Conservation (phyloP, 2,888 invertebrate genomes). For the Spodoptera picta region DNA sequence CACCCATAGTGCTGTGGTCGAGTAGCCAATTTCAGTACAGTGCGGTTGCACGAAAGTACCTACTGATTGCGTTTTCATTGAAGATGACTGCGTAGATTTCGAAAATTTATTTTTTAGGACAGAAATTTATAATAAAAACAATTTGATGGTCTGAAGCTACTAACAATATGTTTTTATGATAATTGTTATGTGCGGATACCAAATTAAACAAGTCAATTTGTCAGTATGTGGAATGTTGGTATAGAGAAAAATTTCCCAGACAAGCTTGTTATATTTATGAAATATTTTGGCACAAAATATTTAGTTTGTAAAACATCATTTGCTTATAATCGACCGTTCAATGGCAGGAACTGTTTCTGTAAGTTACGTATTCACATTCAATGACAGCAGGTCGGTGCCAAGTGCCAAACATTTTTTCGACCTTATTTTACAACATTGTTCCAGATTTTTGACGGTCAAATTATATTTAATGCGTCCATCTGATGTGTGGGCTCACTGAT, state of each 20-base stretch:
- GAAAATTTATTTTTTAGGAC: too few relatives aligned
- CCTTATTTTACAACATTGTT: conserved; percentile 80
- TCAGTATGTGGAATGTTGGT: not conserved
- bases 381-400: conserved; percentile 74
- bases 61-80: conserved; percentile 11
- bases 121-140: too few relatives aligned
- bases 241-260: conserved; percentile 31
- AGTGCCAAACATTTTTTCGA: conserved; percentile 73
- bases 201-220: conserved; percentile 9
- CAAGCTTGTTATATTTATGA: conserved; percentile 52
- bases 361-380: conserved; percentile 62
- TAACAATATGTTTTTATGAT: too few relatives aligned
- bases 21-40: conserved; percentile 67
- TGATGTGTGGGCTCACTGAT: conserved; percentile 37
- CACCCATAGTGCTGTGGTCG: conserved; percentile 80
- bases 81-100: not conserved
- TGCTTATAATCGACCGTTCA: conserved; percentile 72
- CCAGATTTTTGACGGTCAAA: conserved; percentile 82
- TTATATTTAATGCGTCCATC: conserved; percentile 73
- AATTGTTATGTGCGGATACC: too few relatives aligned
- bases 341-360: conserved; percentile 61
- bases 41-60: conserved; percentile 66
- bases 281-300: conserved; percentile 55
- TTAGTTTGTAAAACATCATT: conserved; percentile 62
- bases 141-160: too few relatives aligned